Evolutionary conservation across 1,140 invertebrate species (phyloP).

Genomic region (Drosophila albomicans): DNA sequence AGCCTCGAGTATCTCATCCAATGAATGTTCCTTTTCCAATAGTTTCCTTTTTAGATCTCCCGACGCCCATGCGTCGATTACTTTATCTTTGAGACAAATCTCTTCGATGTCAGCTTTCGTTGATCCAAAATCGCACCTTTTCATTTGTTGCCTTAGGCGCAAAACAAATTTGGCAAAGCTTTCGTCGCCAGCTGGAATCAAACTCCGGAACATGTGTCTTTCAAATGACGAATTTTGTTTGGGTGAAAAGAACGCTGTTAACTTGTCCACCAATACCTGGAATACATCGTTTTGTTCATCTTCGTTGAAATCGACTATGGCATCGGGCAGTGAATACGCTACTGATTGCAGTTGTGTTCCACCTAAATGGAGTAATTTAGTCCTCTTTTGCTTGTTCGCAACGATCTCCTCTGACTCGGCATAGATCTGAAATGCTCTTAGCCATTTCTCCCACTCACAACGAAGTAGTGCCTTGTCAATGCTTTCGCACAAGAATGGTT

Average conservation of each 20-base stretch:
- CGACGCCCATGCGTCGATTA: too few species aligned
- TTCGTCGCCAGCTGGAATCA: constrained; percentile 22
- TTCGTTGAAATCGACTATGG: constrained; percentile 12
- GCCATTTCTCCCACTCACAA: too few species aligned
- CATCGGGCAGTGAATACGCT: constrained; percentile 21
- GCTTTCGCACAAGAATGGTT: too few species aligned
- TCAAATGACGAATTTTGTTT: constrained; percentile 38
- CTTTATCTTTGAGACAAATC: constrained; percentile 35
- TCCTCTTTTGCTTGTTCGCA: too few species aligned
- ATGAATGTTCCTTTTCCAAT: constrained; percentile 22
- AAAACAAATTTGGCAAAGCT: constrained; percentile 28
- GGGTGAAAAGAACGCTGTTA: constrained; percentile 29
- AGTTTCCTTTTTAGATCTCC: too few species aligned
- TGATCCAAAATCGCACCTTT: constrained; percentile 31
- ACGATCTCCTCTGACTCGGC: too few species aligned
- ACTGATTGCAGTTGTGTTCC: constrained; percentile 31
- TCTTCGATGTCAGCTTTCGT: constrained; percentile 37
- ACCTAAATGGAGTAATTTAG: neutral
- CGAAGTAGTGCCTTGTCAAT: too few species aligned
- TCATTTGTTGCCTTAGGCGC: constrained; percentile 22
- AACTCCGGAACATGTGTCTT: constrained; percentile 30
- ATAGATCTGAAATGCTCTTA: too few species aligned
- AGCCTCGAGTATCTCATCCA: constrained; percentile 28
- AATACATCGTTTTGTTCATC: constrained; percentile 17
- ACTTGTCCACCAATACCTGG: constrained; percentile 20